These are phyloP conservation scores for Beroe forskalii DNA, from an alignment of 37 sponge, comb jelly and placozoan species.

Conservation along the genomic window DNA sequence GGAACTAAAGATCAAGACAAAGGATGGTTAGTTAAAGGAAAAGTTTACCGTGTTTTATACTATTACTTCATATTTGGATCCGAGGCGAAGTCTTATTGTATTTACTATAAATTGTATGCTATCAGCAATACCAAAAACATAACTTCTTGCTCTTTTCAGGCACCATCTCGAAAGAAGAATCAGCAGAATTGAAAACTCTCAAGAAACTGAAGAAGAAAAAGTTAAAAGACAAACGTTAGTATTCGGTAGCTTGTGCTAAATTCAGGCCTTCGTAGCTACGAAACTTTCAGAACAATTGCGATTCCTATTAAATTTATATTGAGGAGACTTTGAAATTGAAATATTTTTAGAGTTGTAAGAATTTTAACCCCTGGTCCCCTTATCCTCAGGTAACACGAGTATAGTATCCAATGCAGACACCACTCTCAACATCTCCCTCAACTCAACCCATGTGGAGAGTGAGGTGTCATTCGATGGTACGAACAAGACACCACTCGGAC, in stretches of 20 bases:
- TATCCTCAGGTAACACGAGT: conserved; percentile 38
- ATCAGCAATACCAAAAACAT: too few species aligned
- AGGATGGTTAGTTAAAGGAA: not conserved
- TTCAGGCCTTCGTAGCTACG: too few species aligned
- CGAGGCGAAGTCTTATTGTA: too few species aligned
- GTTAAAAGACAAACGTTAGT: conserved; percentile 16
- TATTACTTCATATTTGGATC: too few species aligned
- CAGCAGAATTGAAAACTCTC: not conserved
- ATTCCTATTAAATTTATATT: too few species aligned
- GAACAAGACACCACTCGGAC: too few species aligned
- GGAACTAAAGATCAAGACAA: not conserved
- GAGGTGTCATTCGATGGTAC: not conserved
- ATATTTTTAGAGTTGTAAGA: too few species aligned
- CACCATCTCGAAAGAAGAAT: not conserved
- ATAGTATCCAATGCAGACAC: conserved; percentile 1
- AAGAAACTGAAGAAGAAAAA: conserved; percentile 50
- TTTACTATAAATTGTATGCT: too few species aligned
- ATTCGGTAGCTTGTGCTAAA: too few species aligned
- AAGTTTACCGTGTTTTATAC: not conserved
- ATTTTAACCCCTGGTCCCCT: too few species aligned
- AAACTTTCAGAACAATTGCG: too few species aligned
- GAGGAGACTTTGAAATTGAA: too few species aligned
- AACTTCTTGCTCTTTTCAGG: not conserved
- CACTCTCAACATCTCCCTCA: not conserved
- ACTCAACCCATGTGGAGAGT: not conserved